phyloP scores from a whole-genome alignment of 2,888 invertebrate genomes.

The Lycophotia porphyrea region DNA sequence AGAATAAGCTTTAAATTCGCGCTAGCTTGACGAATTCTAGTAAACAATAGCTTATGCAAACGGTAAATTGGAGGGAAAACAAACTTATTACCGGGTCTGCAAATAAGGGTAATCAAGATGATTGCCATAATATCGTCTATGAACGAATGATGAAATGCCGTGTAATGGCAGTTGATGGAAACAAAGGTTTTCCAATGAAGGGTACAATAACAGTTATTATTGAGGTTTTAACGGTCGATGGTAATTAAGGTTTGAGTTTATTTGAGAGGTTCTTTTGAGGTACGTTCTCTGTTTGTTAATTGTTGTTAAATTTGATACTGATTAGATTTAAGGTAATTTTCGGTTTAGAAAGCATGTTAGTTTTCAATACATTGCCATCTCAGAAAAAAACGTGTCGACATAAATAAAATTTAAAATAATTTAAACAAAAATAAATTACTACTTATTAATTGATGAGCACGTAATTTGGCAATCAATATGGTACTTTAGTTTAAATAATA shows the following conservation, averaged over 20 bases:
- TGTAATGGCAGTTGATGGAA: constrained; percentile 45
- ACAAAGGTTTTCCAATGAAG: constrained; percentile 33
- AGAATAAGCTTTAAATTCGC: constrained; percentile 45
- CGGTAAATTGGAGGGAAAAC: constrained; percentile 61
- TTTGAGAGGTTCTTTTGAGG: not conserved
- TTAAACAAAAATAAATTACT: not conserved
- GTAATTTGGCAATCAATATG: not conserved
- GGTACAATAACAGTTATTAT: constrained; percentile 37
- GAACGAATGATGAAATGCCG: constrained; percentile 46
- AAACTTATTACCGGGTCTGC: constrained; percentile 64
- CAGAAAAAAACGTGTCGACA: not conserved
- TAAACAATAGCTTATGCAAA: constrained; percentile 53
- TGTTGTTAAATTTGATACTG: not conserved
- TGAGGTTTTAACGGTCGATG: constrained; percentile 19
- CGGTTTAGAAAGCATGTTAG: not conserved
- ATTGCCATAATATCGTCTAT: constrained; percentile 67
- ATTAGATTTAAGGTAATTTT: not conserved
- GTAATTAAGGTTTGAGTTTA: constrained; percentile 4
- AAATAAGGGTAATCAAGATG: constrained; percentile 68
- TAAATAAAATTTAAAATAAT: not conserved
- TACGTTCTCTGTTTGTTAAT: not conserved
- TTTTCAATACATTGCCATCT: not conserved
- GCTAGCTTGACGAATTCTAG: constrained; percentile 35
- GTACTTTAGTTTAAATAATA: too few species aligned
- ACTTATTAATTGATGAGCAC: not conserved